Base-by-base conservation (phyloP, 2,113 vertebrate genomes). In the Oncorhynchus gorbuscha region DNA sequence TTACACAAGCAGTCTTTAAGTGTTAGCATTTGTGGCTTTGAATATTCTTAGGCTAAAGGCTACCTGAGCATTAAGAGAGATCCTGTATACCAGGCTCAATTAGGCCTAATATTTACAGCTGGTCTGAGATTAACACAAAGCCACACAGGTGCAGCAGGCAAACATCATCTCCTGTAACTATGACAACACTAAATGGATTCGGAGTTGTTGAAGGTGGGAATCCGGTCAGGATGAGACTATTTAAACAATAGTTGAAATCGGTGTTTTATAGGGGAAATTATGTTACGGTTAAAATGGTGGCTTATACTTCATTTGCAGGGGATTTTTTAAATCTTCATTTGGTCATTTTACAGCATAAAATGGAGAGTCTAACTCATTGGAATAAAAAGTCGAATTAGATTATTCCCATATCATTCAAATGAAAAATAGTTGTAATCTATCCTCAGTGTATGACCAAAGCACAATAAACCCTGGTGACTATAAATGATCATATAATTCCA, bases 171-270 rank as follows among this genome's bases (percentile, higher is more conserved):
- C 82, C 90, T 88, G 93, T 94, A 92, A 91, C 93, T 92, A 94
- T 94, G 93, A 93, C 93, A 92, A 94, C 93, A 88, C 83, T 84
- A 84, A 90, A 92, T 90, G 89, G 92, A 91, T 93, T 91, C 88
- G 89, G 90, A 83, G 84, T 81, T 81, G 79, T 72, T 76, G 81
- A 89, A 93, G 88, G 90, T 91, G 90, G 90, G 90, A 91, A 92
- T 90, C 87, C 26, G 82, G 87, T 79, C 71, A 82, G 86, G 86
- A 84, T 82, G 81, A 77, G 84, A 82, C 69, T 83, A 86, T 86
- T 81, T 87, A 86, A 77, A 82, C 67, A 73, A 81, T 75, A 51
- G 81, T 45, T 81, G 79, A 76, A 73, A 5, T 30, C 71, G 39
- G 39, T 59, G 69, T 79, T 77, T 78, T 51, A 69, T 69, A 2